Percentiles rank a stretch among this genome's conserved stretches.
Conservation (phyloP, 2,888 invertebrate genomes). For the Fragum fragum region DNA sequence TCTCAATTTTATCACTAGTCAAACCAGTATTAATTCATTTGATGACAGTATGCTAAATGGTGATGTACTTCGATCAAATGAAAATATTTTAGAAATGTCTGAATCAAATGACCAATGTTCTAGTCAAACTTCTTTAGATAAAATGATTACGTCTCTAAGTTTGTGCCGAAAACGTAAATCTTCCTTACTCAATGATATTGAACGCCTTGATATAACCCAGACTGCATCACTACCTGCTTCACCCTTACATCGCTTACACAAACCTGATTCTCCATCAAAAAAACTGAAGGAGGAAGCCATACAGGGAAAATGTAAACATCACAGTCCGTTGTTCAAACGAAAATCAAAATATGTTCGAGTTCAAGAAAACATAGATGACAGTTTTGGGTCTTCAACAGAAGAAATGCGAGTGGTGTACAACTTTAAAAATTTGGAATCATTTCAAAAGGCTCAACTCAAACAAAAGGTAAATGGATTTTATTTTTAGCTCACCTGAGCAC, state of each 20-base stretch:
- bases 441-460: slow-evolving; percentile 85
- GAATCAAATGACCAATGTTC: neutral
- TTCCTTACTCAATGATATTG: slow-evolving; percentile 56
- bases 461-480: slow-evolving; percentile 79
- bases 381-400: slow-evolving; percentile 71
- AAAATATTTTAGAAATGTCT: slow-evolving; percentile 23
- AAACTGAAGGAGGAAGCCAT: slow-evolving; percentile 78
- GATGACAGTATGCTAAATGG: slow-evolving; percentile 6
- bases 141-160: slow-evolving; percentile 25
- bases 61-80: slow-evolving; percentile 23
- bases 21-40: slow-evolving; percentile 28
- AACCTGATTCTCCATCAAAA: slow-evolving; percentile 74
- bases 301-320: slow-evolving; percentile 79
- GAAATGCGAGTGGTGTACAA: slow-evolving; percentile 77
- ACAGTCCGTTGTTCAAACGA: slow-evolving; percentile 81
- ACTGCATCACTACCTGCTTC: slow-evolving; percentile 85
- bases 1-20: slow-evolving; percentile 23
- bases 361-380: slow-evolving; percentile 78
- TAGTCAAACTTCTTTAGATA: slow-evolving; percentile 29
- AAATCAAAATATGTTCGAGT: slow-evolving; percentile 73
- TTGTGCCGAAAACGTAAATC: slow-evolving; percentile 48
- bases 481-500: too few relatives aligned
- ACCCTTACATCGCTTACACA: slow-evolving; percentile 76
- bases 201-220: slow-evolving; percentile 72
- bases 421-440: slow-evolving; percentile 84